A percentile compares a stretch with the other conserved stretches of the same genome.
These are phyloP conservation scores for Tupiocoris notatus DNA, from an alignment of 2,888 invertebrate species.

Conservation along the genomic window DNA sequence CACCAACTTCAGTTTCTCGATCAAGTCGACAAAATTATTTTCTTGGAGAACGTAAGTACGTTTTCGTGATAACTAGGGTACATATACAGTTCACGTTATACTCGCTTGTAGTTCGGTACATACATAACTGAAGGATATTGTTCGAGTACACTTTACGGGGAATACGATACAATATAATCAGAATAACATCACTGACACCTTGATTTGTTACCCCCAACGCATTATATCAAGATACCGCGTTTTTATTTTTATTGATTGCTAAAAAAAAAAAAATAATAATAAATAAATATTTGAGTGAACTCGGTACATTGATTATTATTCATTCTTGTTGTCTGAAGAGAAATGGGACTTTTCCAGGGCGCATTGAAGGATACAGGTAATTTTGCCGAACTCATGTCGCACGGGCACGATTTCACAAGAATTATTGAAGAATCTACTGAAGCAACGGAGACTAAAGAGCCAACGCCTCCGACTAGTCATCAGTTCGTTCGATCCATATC, in stretches of 20 bases:
- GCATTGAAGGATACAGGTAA: conserved; percentile 24
- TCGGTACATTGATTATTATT: too few species aligned
- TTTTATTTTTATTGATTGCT: too few species aligned
- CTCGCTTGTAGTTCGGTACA: too few species aligned
- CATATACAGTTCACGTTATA: too few species aligned
- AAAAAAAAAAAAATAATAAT: too few species aligned
- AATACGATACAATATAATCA: too few species aligned
- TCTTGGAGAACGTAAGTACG: conserved; percentile 64
- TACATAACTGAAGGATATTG: too few species aligned
- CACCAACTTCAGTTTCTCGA: conserved; percentile 79
- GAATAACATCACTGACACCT: conserved; percentile 48
- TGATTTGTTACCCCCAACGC: background rate
- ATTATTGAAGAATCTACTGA: conserved; percentile 2
- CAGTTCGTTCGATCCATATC: too few species aligned
- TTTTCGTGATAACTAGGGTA: too few species aligned
- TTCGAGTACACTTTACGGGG: too few species aligned
- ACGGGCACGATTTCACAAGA: conserved; percentile 32
- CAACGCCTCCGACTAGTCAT: conserved; percentile 3
- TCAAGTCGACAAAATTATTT: conserved; percentile 63
- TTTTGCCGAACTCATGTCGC: conserved; percentile 22
- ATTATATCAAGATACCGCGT: too few species aligned
- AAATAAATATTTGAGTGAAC: too few species aligned
- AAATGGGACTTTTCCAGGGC: conserved; percentile 24
- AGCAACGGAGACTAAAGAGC: conserved; percentile 16
- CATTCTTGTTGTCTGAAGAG: background rate